Evolutionary conservation across 2,888 invertebrate species (phyloP).

Genomic region (Lepidocyrtoides sp.): DNA sequence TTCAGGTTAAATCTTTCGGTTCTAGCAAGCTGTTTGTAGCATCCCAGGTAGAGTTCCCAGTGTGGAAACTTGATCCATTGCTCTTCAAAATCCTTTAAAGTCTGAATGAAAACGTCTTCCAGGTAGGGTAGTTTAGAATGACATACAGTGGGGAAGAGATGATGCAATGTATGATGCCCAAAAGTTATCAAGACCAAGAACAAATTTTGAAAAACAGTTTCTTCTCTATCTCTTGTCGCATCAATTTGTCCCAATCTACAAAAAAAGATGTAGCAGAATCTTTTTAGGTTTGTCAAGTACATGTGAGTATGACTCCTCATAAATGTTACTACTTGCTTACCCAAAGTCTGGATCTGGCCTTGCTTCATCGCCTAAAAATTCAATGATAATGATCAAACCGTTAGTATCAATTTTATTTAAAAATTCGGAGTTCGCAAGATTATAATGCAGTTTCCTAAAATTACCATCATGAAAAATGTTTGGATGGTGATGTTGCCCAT

Average conservation of each 20-base stretch:
- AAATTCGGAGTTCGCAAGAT: neutral
- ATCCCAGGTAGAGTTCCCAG: slow-evolving; percentile 90
- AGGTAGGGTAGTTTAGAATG: slow-evolving; percentile 91
- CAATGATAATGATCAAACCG: neutral
- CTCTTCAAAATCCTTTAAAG: slow-evolving; percentile 90
- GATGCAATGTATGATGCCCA: slow-evolving; percentile 87
- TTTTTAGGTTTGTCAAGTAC: neutral
- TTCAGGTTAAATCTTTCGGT: slow-evolving; percentile 79
- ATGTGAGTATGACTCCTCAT: no score
- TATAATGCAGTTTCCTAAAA: neutral
- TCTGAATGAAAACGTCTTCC: slow-evolving; percentile 89
- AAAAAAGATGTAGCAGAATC: neutral
- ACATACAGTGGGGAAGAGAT: slow-evolving; percentile 92
- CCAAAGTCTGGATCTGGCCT: slow-evolving; percentile 86
- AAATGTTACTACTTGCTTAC: slow-evolving; percentile 86
- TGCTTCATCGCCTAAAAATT: slow-evolving; percentile 81
- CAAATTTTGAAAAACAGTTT: slow-evolving; percentile 88
- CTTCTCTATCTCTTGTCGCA: slow-evolving; percentile 91
- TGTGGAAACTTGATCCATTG: slow-evolving; percentile 87
- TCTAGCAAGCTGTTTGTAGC: slow-evolving; percentile 89
- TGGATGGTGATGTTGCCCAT: slow-evolving; percentile 88
- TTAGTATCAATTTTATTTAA: slow-evolving; percentile 21
- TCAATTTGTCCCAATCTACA: slow-evolving; percentile 91
- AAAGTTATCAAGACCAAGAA: slow-evolving; percentile 88
- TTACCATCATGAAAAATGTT: slow-evolving; percentile 85